Conservation (phyloP, 2,888 invertebrate species). For the Polyploca ridens region DNA sequence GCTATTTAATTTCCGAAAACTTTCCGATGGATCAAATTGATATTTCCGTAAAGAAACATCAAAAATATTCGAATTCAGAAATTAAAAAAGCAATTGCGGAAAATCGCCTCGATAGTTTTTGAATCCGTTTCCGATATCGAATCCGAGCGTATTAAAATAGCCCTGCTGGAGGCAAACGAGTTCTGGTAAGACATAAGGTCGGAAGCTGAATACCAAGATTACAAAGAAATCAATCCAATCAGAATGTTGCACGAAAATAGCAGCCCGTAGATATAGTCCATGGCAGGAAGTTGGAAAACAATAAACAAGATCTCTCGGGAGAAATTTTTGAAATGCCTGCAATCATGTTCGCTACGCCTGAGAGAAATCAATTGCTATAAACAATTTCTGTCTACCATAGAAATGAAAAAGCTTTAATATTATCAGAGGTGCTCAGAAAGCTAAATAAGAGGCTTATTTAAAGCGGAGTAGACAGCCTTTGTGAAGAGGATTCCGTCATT, state of each 20-base stretch:
- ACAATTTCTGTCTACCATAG: background rate
- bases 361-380: conserved; percentile 1
- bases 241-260: background rate
- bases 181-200: background rate
- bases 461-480: background rate
- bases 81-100: no score
- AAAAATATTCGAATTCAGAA: no score
- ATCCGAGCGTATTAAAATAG: no score
- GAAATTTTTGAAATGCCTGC: conserved; percentile 1
- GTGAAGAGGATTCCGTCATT: background rate
- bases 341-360: background rate
- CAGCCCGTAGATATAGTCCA: background rate
- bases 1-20: no score
- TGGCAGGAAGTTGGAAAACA: conserved; percentile 1
- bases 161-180: background rate
- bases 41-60: no score
- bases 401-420: background rate
- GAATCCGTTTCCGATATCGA: no score
- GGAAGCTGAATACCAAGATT: background rate
- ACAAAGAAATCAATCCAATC: background rate
- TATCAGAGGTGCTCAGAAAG: background rate
- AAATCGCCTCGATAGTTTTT: no score
- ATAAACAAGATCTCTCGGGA: conserved; percentile 1
- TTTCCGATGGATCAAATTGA: no score
- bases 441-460: background rate